phyloP scores from a whole-genome alignment of 2,888 invertebrate genomes.

The Punctoribates punctum region DNA sequence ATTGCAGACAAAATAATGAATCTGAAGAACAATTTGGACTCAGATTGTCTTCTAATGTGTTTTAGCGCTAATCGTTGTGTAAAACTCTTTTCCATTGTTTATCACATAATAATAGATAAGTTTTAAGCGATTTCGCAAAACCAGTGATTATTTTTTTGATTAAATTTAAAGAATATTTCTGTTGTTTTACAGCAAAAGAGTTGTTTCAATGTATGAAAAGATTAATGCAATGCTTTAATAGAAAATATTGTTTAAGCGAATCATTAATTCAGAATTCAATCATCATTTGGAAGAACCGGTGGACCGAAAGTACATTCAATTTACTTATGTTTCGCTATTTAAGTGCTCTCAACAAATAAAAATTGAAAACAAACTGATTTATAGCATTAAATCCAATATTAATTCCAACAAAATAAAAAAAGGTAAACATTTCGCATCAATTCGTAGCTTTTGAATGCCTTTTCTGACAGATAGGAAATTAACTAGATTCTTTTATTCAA shows the following conservation, averaged over 20 bases:
- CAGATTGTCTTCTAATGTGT: neutral
- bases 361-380: neutral
- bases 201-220: neutral
- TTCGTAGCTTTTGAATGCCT: no score
- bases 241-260: conserved; percentile 15
- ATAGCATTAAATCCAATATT: neutral
- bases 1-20: neutral
- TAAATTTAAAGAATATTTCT: no score
- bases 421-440: no score
- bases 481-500: no score
- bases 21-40: neutral
- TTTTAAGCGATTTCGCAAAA: no score
- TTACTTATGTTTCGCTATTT: neutral
- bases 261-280: conserved; percentile 30
- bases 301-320: conserved; percentile 12
- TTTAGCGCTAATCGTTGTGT: no score
- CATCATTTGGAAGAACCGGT: conserved; percentile 8
- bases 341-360: neutral
- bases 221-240: neutral
- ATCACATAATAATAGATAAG: no score
- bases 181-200: no score
- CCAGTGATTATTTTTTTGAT: no score
- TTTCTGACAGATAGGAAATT: no score
- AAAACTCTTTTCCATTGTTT: no score
- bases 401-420: no score